Percentiles rank a stretch among this genome's conserved stretches.
Evolutionary conservation across 2,888 invertebrate genomes (phyloP).

Genomic region (Drosophila barbarae): DNA sequence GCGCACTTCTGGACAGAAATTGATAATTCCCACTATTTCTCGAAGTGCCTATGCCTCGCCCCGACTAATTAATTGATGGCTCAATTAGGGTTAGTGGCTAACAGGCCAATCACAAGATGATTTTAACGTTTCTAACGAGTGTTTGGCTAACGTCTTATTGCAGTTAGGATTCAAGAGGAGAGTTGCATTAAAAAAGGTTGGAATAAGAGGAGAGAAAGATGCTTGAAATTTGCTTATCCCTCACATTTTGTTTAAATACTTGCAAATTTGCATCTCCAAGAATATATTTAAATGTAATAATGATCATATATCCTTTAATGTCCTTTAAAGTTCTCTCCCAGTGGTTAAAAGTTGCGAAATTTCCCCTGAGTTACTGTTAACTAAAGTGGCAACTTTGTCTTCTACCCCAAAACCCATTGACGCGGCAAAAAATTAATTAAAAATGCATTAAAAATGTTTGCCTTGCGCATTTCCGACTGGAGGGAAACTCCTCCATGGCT

Average conservation of each 20-base stretch:
- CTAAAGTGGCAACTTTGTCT: slow-evolving; percentile 34
- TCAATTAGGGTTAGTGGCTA: slow-evolving; percentile 28
- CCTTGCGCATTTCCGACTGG: slow-evolving; percentile 17
- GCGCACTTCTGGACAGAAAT: slow-evolving; percentile 46
- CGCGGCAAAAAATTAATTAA: slow-evolving; percentile 64
- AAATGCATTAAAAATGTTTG: slow-evolving; percentile 60
- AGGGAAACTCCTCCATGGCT: slow-evolving; percentile 1
- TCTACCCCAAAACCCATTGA: slow-evolving; percentile 7
- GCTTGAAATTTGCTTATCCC: background rate
- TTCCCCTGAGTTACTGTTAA: slow-evolving; percentile 1
- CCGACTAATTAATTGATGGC: slow-evolving; percentile 58
- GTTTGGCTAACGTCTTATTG: slow-evolving; percentile 12
- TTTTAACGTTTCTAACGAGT: background rate
- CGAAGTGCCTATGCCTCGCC: slow-evolving; percentile 10
- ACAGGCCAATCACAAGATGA: background rate
- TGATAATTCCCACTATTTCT: slow-evolving; percentile 47
- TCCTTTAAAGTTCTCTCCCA: background rate
- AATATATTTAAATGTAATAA: background rate
- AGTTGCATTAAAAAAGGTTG: background rate
- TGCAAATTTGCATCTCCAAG: background rate
- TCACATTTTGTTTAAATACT: background rate
- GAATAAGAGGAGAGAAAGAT: no score
- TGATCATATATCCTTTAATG: background rate
- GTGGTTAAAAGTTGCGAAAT: background rate
- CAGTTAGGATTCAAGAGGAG: background rate